phyloP scores from a whole-genome alignment of 2,113 vertebrate species.

The Okapia johnstoni region DNA sequence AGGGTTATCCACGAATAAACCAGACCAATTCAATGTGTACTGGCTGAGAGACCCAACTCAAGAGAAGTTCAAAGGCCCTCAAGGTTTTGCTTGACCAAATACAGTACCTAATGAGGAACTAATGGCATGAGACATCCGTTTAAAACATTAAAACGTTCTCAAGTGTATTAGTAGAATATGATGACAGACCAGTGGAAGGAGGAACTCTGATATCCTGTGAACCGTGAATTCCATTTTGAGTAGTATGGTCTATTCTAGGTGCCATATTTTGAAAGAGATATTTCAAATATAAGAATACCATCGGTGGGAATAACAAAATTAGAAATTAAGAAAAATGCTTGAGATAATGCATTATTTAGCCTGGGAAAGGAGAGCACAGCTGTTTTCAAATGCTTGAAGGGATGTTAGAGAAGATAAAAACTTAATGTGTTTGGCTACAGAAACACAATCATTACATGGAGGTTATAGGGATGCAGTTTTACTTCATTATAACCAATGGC shows the following conservation, averaged over 20 bases:
- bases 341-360: not conserved
- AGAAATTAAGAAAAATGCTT: not conserved
- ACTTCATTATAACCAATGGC: not conserved
- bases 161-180: not conserved
- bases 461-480: not conserved
- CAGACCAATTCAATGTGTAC: not conserved
- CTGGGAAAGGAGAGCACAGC: not conserved
- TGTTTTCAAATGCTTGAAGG: not conserved
- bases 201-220: not conserved
- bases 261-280: not conserved
- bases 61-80: not conserved
- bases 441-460: not conserved
- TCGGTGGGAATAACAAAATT: not conserved
- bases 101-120: not conserved
- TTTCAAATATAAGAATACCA: not conserved
- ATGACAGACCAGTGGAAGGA: not conserved
- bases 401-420: not conserved
- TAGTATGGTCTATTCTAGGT: not conserved
- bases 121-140: not conserved
- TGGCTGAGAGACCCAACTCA: not conserved
- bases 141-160: not conserved
- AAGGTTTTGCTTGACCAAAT: not conserved
- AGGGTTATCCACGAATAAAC: not conserved
- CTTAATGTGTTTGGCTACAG: not conserved
- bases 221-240: not conserved